phyloP scores from a whole-genome alignment of 2,797 vertebrate species.

The Oceanodroma leucorhoa region DNA sequence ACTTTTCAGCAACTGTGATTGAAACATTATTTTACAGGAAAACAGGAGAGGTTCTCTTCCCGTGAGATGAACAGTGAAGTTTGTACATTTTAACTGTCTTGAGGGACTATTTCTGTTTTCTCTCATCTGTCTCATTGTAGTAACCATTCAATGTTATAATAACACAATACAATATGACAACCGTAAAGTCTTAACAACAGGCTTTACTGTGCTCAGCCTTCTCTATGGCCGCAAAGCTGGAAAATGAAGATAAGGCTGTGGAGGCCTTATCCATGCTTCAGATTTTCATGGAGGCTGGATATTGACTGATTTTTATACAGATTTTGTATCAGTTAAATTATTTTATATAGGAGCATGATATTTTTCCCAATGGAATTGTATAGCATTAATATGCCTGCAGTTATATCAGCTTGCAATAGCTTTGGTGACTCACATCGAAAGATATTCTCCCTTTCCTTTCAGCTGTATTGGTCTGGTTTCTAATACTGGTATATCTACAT shows the following conservation, averaged over 20 bases:
- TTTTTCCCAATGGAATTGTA: not conserved
- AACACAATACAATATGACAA: slow-evolving; percentile 11
- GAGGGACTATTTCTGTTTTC: slow-evolving; percentile 25
- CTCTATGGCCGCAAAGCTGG: not conserved
- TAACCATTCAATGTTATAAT: slow-evolving; percentile 28
- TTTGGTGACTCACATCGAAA: not conserved
- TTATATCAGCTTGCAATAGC: not conserved
- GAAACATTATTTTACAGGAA: slow-evolving; percentile 29
- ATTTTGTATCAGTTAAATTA: not conserved
- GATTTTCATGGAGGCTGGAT: not conserved
- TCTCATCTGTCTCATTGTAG: slow-evolving; percentile 26
- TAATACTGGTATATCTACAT: not conserved
- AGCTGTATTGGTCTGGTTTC: not conserved
- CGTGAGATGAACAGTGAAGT: slow-evolving; percentile 23
- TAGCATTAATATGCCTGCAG: not conserved
- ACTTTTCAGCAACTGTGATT: not conserved
- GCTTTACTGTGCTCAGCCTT: not conserved
- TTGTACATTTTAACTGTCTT: slow-evolving; percentile 30
- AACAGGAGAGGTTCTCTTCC: not conserved
- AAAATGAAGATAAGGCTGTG: not conserved
- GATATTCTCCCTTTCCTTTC: not conserved
- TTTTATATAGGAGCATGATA: not conserved
- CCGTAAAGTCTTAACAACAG: not conserved
- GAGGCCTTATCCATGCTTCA: not conserved
- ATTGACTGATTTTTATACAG: not conserved